A percentile compares a stretch with the other conserved stretches of the same genome.
Evolutionary conservation across 2,797 vertebrate species (phyloP).

Genomic region (Paguma larvata): DNA sequence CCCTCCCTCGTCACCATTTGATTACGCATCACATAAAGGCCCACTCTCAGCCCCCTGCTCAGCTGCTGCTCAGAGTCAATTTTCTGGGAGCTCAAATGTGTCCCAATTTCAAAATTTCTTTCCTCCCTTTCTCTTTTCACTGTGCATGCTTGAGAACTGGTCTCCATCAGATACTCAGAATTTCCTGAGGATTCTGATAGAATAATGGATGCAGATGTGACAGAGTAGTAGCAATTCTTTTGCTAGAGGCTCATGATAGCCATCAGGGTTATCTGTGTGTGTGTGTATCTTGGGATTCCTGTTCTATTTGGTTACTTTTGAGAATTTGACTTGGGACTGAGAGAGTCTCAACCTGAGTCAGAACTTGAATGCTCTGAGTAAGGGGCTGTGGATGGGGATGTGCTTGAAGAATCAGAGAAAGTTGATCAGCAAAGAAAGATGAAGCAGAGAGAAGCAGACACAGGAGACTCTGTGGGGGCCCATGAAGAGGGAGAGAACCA

Average conservation of each 20-base stretch:
- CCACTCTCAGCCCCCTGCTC: background rate
- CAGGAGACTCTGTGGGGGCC: background rate
- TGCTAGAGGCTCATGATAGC: background rate
- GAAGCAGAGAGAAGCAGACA: background rate
- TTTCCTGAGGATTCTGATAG: slow-evolving; percentile 60
- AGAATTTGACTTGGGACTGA: slow-evolving; percentile 9
- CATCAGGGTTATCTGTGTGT: background rate
- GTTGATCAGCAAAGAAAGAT: background rate
- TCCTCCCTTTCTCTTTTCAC: background rate
- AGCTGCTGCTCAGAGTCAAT: slow-evolving; percentile 61
- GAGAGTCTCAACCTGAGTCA: background rate
- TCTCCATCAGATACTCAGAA: background rate
- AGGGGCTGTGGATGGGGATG: background rate
- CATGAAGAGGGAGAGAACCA: background rate
- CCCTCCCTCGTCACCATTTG: slow-evolving; percentile 60
- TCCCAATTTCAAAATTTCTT: slow-evolving; percentile 14
- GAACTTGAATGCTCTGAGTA: background rate
- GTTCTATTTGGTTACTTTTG: background rate
- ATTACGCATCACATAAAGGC: slow-evolving; percentile 45
- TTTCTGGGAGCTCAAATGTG: slow-evolving; percentile 50
- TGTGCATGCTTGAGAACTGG: background rate
- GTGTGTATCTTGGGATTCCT: background rate
- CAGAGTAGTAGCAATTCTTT: slow-evolving; percentile 18
- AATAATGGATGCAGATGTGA: slow-evolving; percentile 38
- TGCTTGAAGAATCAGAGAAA: slow-evolving; percentile 2